A percentile compares a stretch with the other conserved stretches of the same genome.
Evolutionary conservation across 2,888 invertebrate genomes (phyloP).

Genomic region (Caenorhabditis zanzibari): DNA sequence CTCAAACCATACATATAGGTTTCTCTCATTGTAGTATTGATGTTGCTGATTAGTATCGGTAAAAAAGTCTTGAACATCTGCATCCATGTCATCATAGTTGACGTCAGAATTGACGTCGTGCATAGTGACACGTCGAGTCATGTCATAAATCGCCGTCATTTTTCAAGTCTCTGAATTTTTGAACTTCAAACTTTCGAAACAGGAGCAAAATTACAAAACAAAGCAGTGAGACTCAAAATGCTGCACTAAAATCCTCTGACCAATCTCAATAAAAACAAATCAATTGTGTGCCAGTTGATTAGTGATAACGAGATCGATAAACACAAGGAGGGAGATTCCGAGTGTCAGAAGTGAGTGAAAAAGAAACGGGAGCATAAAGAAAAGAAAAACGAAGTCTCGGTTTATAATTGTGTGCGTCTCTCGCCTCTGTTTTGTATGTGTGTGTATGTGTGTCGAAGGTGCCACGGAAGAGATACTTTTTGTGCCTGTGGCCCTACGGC

Average conservation of each 20-base stretch:
- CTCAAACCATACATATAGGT: conserved; percentile 49
- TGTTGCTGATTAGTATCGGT: conserved; percentile 50
- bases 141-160: conserved; percentile 80
- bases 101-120: conserved; percentile 72
- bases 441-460: conserved; percentile 59
- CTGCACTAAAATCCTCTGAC: not conserved
- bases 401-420: conserved; percentile 57
- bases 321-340: conserved; percentile 46
- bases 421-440: conserved; percentile 20
- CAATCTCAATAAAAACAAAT: conserved; percentile 10
- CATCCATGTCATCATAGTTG: conserved; percentile 58
- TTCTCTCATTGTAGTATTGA: conserved; percentile 41
- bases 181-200: not conserved
- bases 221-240: conserved; percentile 4
- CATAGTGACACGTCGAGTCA: conserved; percentile 81
- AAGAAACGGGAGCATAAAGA: conserved; percentile 30
- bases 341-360: conserved; percentile 24
- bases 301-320: conserved; percentile 53
- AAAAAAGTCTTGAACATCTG: conserved; percentile 62
- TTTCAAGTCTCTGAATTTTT: conserved; percentile 34
- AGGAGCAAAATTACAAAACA: not conserved
- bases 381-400: conserved; percentile 40
- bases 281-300: conserved; percentile 24
- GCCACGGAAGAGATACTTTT: conserved; percentile 66
- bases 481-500: conserved; percentile 58